Base-by-base conservation (phyloP, 2,113 vertebrate genomes). In the Pagrus major region DNA sequence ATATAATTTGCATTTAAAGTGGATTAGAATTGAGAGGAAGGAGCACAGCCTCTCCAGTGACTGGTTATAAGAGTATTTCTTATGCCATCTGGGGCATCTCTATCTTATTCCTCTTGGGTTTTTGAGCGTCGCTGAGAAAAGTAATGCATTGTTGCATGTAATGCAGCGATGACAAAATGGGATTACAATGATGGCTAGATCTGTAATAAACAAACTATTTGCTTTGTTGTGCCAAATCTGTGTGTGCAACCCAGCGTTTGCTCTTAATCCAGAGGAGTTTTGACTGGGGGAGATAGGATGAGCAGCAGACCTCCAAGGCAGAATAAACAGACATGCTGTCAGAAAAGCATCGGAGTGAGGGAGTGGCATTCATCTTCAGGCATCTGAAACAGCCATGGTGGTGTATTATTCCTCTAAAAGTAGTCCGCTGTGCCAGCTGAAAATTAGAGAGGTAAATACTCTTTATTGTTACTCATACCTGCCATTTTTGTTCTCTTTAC, bases 321-420 rank as follows among this genome's bases (percentile, higher is more conserved):
- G 83, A 82, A 84, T 84, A 88, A 86, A 90, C 78, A 91, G 85
- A 85, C 75, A 71, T 27, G 77, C 86, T 84, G 86, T 78, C 90
- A 90, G 71, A 79, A 70, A 61, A 60, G 80, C 80, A 82, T 6
- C 15, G 63, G 66, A 72, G 76, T 68, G 78, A 75, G 74, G 44
- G 68, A 71, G 71, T 71, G 75, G 80, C 78, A 69, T 27, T 39
- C 27, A 65, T 63, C 41, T 56, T 71, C 37, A 78, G 44, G 25
- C 56, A 21, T 80, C 74, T 64, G 78, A 77, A 44, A 60, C 9
- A 56, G 23, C 18, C 12, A 60, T 21, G 29, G 16, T 20, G 31
- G 33, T 55, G 39, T 35, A 75, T 27, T 33, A 71, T n/a, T 67
- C 12, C 21, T 49, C 54, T 70, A 41, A 25, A 71, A 80, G 15